phyloP scores from a whole-genome alignment of 2,888 invertebrate species.

The Stictocephala bisonia region DNA sequence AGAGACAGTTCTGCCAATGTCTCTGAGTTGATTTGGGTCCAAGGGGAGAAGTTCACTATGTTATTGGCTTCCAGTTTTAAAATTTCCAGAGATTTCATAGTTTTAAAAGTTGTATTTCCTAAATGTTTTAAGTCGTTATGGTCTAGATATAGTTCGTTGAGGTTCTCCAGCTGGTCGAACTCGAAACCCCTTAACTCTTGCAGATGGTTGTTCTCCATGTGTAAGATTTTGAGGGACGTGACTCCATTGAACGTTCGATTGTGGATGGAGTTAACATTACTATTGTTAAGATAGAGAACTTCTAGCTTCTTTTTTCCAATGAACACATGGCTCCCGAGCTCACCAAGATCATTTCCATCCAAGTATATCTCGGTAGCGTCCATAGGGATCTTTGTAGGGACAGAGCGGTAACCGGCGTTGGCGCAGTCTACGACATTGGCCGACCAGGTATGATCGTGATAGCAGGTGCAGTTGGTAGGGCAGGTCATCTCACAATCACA shows the following conservation, averaged over 20 bases:
- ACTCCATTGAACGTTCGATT: slow-evolving; percentile 91
- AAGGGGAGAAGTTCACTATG: slow-evolving; percentile 82
- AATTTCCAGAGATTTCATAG: slow-evolving; percentile 81
- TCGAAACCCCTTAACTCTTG: slow-evolving; percentile 84
- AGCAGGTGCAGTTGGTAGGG: slow-evolving; percentile 93
- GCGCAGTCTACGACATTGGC: slow-evolving; percentile 94
- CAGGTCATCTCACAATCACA: slow-evolving; percentile 98
- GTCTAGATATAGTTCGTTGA: slow-evolving; percentile 87
- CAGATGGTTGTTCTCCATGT: slow-evolving; percentile 87
- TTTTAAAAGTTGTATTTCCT: slow-evolving; percentile 82
- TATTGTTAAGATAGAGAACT: slow-evolving; percentile 86
- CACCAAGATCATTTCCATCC: slow-evolving; percentile 89
- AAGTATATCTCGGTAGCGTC: slow-evolving; percentile 93
- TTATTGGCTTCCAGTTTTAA: slow-evolving; percentile 87
- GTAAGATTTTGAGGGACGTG: slow-evolving; percentile 80
- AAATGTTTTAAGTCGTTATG: slow-evolving; percentile 85
- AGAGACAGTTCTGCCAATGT: slow-evolving; percentile 76
- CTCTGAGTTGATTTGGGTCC: slow-evolving; percentile 78
- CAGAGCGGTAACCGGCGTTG: slow-evolving; percentile 78
- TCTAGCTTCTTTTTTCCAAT: slow-evolving; percentile 91
- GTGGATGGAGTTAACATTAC: slow-evolving; percentile 84
- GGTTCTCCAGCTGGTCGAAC: slow-evolving; percentile 81
- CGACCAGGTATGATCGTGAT: slow-evolving; percentile 93
- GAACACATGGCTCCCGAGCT: slow-evolving; percentile 87
- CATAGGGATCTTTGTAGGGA: slow-evolving; percentile 91